Conservation (phyloP, 2,888 invertebrate genomes). For the Sinopyrophorus schimmeli region DNA sequence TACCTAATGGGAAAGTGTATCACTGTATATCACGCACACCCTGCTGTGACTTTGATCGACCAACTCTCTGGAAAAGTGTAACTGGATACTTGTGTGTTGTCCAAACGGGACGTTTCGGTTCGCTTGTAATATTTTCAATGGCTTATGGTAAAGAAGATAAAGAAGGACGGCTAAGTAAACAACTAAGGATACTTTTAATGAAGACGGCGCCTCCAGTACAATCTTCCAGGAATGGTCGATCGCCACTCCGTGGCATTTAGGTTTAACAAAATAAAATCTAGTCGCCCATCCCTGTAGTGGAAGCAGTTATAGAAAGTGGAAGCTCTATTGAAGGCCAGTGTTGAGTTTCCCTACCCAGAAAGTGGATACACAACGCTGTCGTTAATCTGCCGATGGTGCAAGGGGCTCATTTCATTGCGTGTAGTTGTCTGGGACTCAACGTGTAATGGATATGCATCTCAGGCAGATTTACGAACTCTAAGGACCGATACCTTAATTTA, state of each 20-base stretch:
- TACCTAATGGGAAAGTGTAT: conserved; percentile 31
- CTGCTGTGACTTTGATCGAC: conserved; percentile 18
- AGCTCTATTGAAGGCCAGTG: conserved; percentile 28
- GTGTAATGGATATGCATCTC: conserved; percentile 41
- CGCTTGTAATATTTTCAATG: background rate
- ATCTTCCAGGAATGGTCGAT: conserved; percentile 43
- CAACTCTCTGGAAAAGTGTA: conserved; percentile 24
- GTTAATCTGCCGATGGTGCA: conserved; percentile 57
- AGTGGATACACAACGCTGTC: conserved; percentile 50
- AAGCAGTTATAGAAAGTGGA: conserved; percentile 18
- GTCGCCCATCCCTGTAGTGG: conserved; percentile 40
- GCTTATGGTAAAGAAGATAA: background rate
- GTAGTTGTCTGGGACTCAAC: conserved; percentile 55
- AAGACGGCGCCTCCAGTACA: conserved; percentile 21
- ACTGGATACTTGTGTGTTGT: conserved; percentile 13
- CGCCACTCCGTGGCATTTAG: conserved; percentile 38
- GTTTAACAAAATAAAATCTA: conserved; percentile 45
- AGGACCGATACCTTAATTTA: conserved; percentile 43
- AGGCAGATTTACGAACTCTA: conserved; percentile 35
- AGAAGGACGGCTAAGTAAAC: background rate
- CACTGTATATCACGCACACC: conserved; percentile 24
- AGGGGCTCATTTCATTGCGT: conserved; percentile 63
- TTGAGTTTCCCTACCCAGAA: conserved; percentile 50
- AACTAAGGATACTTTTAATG: conserved; percentile 2
- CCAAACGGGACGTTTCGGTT: conserved; percentile 14